Evolutionary conservation across 2,797 vertebrate genomes (phyloP), one percentile per base, ranked within the genome.

Genomic region (Odontamblyopus rebecca): DNA sequence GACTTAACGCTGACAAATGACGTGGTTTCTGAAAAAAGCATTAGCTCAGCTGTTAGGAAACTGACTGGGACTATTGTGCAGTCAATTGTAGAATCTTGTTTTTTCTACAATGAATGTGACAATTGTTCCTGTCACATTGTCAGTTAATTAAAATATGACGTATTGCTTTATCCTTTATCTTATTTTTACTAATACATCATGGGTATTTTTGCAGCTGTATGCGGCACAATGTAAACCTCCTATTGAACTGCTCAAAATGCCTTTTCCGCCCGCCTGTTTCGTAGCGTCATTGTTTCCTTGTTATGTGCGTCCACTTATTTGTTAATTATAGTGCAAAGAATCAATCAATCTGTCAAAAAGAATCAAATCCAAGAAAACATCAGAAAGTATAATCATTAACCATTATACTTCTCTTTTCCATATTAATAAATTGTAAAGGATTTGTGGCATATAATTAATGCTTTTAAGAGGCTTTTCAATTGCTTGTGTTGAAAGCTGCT

Each of bases 1-100:
- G 70, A 82, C 82, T 75, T 54, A 84, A 72, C 79, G 29, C 64
- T 89, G 82, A 86, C 75, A 73, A 87, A 91, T 75, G 68, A 65
- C 70, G 61, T 76, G 4, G 54, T 78, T 86, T 85, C 80, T 71
- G 69, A 35, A 68, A 72, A 82, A 85, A 75, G 71, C 70, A 74
- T 80, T 78, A 79, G 70, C 70, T 79, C 68, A 27, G 69, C 72
- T 66, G 26, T 86, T 83, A 83, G 77, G 60, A 81, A 78, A 76
- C 71, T 69, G 73, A 82, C 67, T 79, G 64, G 67, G 68, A 7
- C 51, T 44, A 79, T 79, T 80, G 67, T 74, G 69, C 35, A 35
- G 56, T 70, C 48, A 74, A 74, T 72, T 70, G 53, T 32, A 44
- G 59, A 30, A 68, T 61, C 54, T 3, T 80, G 72, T 44, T 44